phyloP scores from a whole-genome alignment of 53 echinoderm and acorn worm genomes.

The Hippasteria phrygiana region DNA sequence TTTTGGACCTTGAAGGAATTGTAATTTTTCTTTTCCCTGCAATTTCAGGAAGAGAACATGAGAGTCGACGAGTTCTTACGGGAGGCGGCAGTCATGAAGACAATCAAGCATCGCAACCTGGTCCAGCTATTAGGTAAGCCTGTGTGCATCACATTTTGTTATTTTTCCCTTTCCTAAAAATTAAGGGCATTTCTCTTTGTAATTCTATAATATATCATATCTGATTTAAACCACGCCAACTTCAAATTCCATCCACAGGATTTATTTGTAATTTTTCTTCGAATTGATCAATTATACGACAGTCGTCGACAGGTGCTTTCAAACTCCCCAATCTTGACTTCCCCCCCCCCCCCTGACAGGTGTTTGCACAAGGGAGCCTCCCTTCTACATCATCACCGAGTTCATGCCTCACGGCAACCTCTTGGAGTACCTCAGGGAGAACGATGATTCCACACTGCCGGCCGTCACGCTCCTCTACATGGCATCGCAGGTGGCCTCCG shows the following conservation, averaged over 20 bases:
- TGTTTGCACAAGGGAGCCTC: constrained; percentile 98
- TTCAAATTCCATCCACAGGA: too few species aligned
- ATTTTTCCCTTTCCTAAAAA: too few species aligned
- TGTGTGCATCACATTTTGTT: not conserved
- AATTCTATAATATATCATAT: too few species aligned
- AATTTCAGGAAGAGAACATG: constrained; percentile 95
- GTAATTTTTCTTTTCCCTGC: not conserved
- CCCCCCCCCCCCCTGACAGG: constrained; percentile 53
- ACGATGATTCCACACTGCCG: constrained; percentile 89
- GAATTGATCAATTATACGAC: not conserved
- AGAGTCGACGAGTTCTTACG: constrained; percentile 94
- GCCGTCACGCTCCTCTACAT: constrained; percentile 97
- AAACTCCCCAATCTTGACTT: not conserved
- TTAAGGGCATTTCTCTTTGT: too few species aligned
- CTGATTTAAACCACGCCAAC: too few species aligned
- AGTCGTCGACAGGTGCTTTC: not conserved
- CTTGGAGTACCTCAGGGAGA: constrained; percentile 94
- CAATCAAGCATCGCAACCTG: constrained; percentile 95
- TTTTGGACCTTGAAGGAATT: too few species aligned
- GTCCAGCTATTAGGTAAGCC: constrained; percentile 97
- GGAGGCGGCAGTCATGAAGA: constrained; percentile 97
- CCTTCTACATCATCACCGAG: constrained; percentile 98
- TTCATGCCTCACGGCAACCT: constrained; percentile 99
- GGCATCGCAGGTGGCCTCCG: constrained; percentile 96
- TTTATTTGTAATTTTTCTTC: too few species aligned